Base-by-base conservation (phyloP, 2,888 invertebrate species). In the Cryptophagus acutangulus region DNA sequence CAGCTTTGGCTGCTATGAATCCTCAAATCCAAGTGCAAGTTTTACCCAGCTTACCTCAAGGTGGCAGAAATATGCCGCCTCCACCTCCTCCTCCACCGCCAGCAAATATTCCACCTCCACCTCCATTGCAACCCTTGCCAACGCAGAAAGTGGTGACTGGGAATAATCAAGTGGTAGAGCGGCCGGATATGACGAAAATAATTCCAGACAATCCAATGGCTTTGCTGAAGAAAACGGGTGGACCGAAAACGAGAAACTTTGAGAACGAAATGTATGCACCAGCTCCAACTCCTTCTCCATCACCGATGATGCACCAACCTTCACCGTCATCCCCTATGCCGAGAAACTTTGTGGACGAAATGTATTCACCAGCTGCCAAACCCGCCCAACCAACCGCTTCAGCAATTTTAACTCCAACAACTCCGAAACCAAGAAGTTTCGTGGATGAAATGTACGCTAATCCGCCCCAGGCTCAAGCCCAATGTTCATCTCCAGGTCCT, bases 131-230 rank as follows among this genome's bases (percentile, higher is more conserved):
- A 37, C 76, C 78, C 3, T 68, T 77, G 40, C 74, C 77, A 20
- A 72, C 65, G 53, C 52, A 69, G 66, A 62, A 75, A 70, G 60
- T 74, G 65, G 12, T 10, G 8, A 56, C 70, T 54, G 60, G 69
- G 42, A 54, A 65, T 54, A 59, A 61, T 35, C 76, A 51, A 63
- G 72, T 67, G 66, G 69, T 65, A n/a, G 72, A 79, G 64, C 71
- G 84, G 43, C 84, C 84, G 12, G 84, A 84, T 69, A 84, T 84
- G 56, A 83, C 83, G 13, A 66, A 66, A 37, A 70, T 70, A 31
- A 84, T 84, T 34, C 84, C 84, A 4, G 74, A 81, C 46, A 84
- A 84, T 62, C 84, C 84, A 1, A 84, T 84, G 66, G 78, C 81
- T 16, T 72, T 78, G 69, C 64, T 84, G 46, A 74, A 80, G 50